phyloP scores from a whole-genome alignment of 64 coral and sea anemone genomes.

The Actinia equina region DNA sequence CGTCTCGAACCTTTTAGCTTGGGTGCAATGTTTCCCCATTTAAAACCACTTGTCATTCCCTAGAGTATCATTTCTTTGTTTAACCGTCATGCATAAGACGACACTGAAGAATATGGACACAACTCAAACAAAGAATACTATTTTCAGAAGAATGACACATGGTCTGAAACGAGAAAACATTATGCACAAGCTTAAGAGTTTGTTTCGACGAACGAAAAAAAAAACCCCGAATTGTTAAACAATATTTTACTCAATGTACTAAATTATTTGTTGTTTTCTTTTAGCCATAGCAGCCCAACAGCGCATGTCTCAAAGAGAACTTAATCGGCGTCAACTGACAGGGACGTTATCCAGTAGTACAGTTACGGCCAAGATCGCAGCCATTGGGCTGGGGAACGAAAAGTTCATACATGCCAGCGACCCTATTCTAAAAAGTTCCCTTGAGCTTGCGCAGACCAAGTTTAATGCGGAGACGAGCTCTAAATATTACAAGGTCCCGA shows the following conservation, averaged over 20 bases:
- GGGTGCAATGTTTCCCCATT: no score
- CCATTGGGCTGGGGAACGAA: slow-evolving; percentile 62
- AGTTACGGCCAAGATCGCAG: slow-evolving; percentile 72
- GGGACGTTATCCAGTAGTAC: slow-evolving; percentile 78
- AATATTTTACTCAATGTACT: neutral
- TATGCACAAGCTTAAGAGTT: neutral
- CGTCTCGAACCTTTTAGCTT: no score
- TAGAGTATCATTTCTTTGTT: no score
- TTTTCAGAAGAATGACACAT: no score
- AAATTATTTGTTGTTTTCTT: neutral
- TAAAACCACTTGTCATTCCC: no score
- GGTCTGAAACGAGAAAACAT: no score
- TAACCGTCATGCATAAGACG: no score
- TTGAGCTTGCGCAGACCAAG: slow-evolving; percentile 46
- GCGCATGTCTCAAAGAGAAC: slow-evolving; percentile 87
- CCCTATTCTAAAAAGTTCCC: slow-evolving; percentile 10
- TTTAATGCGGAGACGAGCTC: slow-evolving; percentile 75
- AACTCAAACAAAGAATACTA: no score
- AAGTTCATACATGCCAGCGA: slow-evolving; percentile 66
- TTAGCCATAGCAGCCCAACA: slow-evolving; percentile 88
- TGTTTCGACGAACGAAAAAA: no score
- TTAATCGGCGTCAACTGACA: slow-evolving; percentile 81
- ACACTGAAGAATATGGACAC: no score
- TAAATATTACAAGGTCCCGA: slow-evolving; percentile 67
- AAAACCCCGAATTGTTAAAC: no score